These are phyloP conservation scores for Heliconius ismenius DNA, from an alignment of 2,888 invertebrate genomes.

Conservation along the genomic window DNA sequence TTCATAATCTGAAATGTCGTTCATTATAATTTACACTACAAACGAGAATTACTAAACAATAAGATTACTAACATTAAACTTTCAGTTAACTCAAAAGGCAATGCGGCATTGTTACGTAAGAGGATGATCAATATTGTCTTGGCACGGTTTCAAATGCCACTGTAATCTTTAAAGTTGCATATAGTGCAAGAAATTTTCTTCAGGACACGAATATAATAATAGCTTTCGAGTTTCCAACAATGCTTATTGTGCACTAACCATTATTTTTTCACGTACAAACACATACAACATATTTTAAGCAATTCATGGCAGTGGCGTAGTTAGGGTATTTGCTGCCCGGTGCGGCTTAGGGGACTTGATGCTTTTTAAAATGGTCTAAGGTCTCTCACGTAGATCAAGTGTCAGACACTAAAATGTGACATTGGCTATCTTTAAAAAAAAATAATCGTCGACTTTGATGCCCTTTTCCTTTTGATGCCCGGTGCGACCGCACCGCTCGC, in stretches of 20 bases:
- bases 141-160: constrained; percentile 2
- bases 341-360: too few species aligned
- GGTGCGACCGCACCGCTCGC: too few species aligned
- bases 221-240: neutral
- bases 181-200: neutral
- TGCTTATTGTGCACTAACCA: neutral
- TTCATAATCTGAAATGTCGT: neutral
- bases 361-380: too few species aligned
- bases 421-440: too few species aligned
- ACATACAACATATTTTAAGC: too few species aligned
- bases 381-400: too few species aligned
- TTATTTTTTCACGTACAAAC: too few species aligned
- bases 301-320: too few species aligned
- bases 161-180: neutral
- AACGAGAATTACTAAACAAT: neutral
- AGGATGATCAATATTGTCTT: constrained; percentile 24
- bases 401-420: too few species aligned
- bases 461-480: too few species aligned
- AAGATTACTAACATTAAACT: neutral
- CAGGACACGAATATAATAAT: neutral
- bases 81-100: neutral
- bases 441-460: too few species aligned
- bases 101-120: constrained; percentile 18
- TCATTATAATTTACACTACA: neutral
- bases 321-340: too few species aligned